A percentile compares a stretch with the other conserved stretches of the same genome.
Conservation (phyloP, 1,140 invertebrate genomes). For the Drosophila serrata region DNA sequence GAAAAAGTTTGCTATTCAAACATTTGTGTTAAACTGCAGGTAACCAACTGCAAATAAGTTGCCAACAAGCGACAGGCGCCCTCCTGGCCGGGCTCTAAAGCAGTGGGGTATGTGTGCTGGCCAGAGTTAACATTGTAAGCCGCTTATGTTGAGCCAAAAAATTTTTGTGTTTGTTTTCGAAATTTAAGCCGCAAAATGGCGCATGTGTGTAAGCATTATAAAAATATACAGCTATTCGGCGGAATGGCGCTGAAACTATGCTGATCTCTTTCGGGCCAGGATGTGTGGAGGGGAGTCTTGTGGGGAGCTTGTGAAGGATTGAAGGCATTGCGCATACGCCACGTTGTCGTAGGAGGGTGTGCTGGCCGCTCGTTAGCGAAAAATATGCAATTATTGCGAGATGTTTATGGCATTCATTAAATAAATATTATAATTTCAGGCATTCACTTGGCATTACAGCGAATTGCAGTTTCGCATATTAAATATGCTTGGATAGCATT, state of each 20-base stretch:
- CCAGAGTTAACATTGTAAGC: conserved; percentile 77
- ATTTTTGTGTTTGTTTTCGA: conserved; percentile 73
- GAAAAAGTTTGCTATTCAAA: conserved; percentile 70
- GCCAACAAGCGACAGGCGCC: conserved; percentile 49
- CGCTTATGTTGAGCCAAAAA: conserved; percentile 73
- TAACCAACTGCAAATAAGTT: conserved; percentile 79
- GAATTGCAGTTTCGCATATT: conserved; percentile 53
- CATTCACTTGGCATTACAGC: conserved; percentile 63
- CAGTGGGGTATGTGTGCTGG: conserved; percentile 9
- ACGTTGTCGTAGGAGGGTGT: not conserved
- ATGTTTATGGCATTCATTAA: conserved; percentile 76
- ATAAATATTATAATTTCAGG: conserved; percentile 77
- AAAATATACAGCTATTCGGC: conserved; percentile 57
- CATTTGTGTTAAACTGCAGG: conserved; percentile 76
- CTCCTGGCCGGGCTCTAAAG: not conserved
- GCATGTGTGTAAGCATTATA: conserved; percentile 67
- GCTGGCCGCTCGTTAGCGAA: conserved; percentile 30
- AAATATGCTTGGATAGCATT: conserved; percentile 71
- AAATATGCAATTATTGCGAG: conserved; percentile 55
- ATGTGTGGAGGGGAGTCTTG: not conserved
- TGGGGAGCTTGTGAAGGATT: not conserved
- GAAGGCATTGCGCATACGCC: conserved; percentile 30
- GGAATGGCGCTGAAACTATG: conserved; percentile 30
- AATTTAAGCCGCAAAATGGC: conserved; percentile 80
- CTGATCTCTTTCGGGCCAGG: conserved; percentile 38